A percentile compares a stretch with the other conserved stretches of the same genome.
phyloP scores from a whole-genome alignment of 2,113 vertebrate species.

The Muscicapa adusta region DNA sequence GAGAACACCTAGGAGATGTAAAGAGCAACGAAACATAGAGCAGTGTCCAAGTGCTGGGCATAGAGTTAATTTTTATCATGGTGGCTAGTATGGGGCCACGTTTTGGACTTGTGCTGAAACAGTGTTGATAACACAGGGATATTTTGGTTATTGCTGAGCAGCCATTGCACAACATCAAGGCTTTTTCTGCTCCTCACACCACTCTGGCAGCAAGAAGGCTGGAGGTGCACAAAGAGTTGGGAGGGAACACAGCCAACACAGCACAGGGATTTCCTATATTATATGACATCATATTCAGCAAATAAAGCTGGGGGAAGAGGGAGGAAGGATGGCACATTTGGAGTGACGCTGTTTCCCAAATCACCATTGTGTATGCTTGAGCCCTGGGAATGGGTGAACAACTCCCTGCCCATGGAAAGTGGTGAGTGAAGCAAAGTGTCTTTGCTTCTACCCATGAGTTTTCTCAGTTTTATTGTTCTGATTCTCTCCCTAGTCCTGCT shows the following conservation, averaged over 20 bases:
- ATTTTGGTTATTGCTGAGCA: neutral
- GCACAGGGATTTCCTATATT: neutral
- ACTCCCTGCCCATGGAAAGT: neutral
- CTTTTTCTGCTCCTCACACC: neutral
- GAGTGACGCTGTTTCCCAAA: neutral
- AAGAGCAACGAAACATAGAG: neutral
- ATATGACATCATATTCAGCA: neutral
- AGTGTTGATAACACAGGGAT: neutral
- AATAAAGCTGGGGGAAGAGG: neutral
- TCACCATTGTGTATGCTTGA: rapidly evolving
- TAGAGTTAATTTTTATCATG: neutral
- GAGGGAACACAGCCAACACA: neutral
- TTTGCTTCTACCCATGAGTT: neutral
- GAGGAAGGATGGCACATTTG: neutral
- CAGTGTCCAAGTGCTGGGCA: neutral
- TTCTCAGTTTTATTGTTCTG: neutral
- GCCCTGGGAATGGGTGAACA: neutral
- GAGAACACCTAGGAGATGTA: no score
- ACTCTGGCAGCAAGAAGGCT: rapidly evolving
- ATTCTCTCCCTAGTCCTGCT: neutral
- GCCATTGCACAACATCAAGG: neutral
- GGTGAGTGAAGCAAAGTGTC: neutral
- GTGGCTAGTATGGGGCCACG: rapidly evolving
- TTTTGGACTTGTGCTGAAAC: neutral
- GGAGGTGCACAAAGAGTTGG: rapidly evolving